phyloP scores from a whole-genome alignment of 2,113 vertebrate species.

The Erythrocercus mccallii region DNA sequence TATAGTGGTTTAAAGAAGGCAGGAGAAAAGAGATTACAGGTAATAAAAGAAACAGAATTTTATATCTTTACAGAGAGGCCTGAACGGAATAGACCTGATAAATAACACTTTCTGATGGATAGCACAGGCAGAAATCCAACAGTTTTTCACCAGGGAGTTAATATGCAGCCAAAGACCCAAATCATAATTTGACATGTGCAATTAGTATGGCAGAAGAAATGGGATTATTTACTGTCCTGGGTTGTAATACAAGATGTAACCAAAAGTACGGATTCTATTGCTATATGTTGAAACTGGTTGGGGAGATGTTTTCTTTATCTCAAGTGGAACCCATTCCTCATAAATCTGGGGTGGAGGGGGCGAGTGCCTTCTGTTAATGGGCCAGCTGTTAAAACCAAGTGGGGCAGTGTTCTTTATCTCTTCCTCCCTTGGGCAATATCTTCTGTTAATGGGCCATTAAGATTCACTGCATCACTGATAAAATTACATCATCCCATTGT shows the following conservation, averaged over 20 bases:
- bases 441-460: not conserved
- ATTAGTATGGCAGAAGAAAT: not conserved
- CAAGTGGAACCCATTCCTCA: not conserved
- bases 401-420: not conserved
- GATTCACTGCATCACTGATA: not conserved
- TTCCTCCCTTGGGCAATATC: not conserved
- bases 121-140: not conserved
- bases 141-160: not conserved
- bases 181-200: not conserved
- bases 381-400: not conserved
- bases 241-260: not conserved
- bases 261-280: not conserved
- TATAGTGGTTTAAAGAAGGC: not conserved
- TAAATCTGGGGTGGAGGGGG: not conserved
- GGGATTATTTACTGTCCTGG: not conserved
- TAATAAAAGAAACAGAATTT: not conserved
- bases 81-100: not conserved
- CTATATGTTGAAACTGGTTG: not conserved
- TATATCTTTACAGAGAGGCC: not conserved
- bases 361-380: not conserved
- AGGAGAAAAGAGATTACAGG: not conserved
- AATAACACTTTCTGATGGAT: not conserved
- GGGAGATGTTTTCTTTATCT: not conserved
- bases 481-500: not conserved
- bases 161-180: not conserved